Evolutionary conservation across 2,113 vertebrate species (phyloP), one percentile per base, ranked within the genome.

Genomic region (Ceyx margarethae): DNA sequence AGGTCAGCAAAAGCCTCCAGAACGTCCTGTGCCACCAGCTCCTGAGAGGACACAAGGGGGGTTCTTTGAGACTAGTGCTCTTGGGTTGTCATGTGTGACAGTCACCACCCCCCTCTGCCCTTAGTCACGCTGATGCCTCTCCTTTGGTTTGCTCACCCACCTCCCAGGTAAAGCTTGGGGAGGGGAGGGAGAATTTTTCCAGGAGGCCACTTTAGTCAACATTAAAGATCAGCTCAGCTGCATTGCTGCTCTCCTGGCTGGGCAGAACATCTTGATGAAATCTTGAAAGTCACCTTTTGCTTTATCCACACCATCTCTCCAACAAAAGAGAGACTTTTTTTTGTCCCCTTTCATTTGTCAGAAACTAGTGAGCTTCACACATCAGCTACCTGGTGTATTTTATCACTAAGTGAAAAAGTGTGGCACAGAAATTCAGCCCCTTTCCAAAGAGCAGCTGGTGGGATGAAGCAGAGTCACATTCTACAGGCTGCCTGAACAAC

Each of bases 1-100:
- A 92, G 75, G 35, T 77, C 79, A 82, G 65, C 60, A 77, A 82
- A 85, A 77, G 40, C 67, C 75, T 80, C 15, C 60, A 53, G 43
- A 91, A 53, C 26, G 54, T 40, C 42, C 67, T 31, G 28, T 31
- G 40, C 23, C 65, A 51, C 13, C 9, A 18, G 31, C 29, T 91
- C 67, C 74, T 0, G 0, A 42, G 28, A 28, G 22, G 29, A 78
- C 46, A 58, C 50, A 31, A 60, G 8, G 3, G 10, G 12, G 11
- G 4, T 25, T 23, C 37, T 53, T 46, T 40, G 56, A 83, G 23
- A 62, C 45, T 15, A 9, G 37, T 21, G 37, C 25, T 60, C 29
- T 31, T 42, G 45, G 11, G 10, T 25, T 83, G 23, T 14, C 16
- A 15, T 72, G 29, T 33, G 75, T 84, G 50, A 72, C 86, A 53